Evolutionary conservation across 2,888 invertebrate genomes (phyloP).

Genomic region (Coronaproctus castanopsis): DNA sequence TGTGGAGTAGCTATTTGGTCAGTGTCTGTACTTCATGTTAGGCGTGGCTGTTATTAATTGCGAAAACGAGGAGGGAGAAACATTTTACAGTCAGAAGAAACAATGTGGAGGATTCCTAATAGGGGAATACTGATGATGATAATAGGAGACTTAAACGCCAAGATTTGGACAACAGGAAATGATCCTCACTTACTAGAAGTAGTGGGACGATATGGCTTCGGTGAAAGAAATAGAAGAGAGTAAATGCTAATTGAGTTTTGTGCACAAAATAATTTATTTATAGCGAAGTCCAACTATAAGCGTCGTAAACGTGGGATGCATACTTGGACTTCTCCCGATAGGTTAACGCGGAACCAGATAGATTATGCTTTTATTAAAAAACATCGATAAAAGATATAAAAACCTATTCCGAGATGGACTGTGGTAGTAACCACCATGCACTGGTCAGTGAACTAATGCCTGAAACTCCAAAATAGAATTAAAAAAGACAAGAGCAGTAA

Average conservation of each 20-base stretch:
- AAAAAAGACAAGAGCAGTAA: neutral
- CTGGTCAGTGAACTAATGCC: neutral
- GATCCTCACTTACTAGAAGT: neutral
- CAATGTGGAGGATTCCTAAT: neutral
- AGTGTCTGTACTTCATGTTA: neutral
- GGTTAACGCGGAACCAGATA: too few species aligned
- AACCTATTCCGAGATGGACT: neutral
- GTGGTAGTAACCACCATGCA: neutral
- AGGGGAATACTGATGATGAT: neutral
- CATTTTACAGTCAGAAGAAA: neutral
- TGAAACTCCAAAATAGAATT: neutral
- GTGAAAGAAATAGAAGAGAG: neutral
- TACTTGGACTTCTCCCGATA: too few species aligned
- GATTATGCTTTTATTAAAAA: too few species aligned
- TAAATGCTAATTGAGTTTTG: neutral
- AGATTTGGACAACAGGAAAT: neutral
- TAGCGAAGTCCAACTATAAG: neutral
- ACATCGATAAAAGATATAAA: neutral
- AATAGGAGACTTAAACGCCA: neutral
- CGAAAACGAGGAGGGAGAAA: neutral
- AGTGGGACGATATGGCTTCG: neutral
- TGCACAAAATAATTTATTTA: neutral
- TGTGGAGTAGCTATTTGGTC: too few species aligned
- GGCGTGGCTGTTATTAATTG: neutral
- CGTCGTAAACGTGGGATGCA: too few species aligned